Conservation (phyloP, 2,797 vertebrate species). For the Macropus fuliginosus region DNA sequence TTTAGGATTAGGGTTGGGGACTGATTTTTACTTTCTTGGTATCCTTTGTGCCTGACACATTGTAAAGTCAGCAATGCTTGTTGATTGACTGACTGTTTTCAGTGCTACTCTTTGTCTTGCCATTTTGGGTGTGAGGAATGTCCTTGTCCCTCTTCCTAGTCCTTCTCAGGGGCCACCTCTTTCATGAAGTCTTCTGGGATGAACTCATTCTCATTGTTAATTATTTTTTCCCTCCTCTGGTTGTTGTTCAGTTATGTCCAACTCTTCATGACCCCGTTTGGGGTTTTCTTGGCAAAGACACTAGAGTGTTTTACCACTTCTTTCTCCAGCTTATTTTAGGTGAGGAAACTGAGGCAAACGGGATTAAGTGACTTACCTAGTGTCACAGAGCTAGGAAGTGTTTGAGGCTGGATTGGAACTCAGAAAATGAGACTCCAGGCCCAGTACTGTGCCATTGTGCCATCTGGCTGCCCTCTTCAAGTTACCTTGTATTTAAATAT, state of each 20-base stretch:
- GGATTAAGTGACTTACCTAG: neutral
- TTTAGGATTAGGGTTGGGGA: neutral
- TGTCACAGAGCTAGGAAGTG: neutral
- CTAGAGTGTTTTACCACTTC: neutral
- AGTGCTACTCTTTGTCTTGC: neutral
- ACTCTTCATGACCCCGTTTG: neutral
- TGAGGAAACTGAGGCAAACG: neutral
- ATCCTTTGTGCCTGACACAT: too few relatives aligned
- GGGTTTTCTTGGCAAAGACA: neutral
- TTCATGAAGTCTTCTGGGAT: neutral
- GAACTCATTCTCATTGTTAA: neutral
- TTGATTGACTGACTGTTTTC: too few relatives aligned
- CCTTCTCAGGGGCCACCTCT: neutral
- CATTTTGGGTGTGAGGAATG: neutral
- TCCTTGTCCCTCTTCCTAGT: neutral
- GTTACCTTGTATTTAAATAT: neutral
- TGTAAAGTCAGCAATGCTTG: neutral
- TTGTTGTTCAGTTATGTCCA: neutral
- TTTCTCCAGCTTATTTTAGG: neutral
- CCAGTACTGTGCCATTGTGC: neutral
- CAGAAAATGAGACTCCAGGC: neutral
- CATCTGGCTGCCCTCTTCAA: neutral
- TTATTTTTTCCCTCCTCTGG: neutral
- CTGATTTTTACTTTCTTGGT: too few relatives aligned
- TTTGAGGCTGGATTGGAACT: neutral